These are phyloP conservation scores for Cyprinodon brontotheroides DNA, from an alignment of 2,113 vertebrate species.

Conservation along the genomic window DNA sequence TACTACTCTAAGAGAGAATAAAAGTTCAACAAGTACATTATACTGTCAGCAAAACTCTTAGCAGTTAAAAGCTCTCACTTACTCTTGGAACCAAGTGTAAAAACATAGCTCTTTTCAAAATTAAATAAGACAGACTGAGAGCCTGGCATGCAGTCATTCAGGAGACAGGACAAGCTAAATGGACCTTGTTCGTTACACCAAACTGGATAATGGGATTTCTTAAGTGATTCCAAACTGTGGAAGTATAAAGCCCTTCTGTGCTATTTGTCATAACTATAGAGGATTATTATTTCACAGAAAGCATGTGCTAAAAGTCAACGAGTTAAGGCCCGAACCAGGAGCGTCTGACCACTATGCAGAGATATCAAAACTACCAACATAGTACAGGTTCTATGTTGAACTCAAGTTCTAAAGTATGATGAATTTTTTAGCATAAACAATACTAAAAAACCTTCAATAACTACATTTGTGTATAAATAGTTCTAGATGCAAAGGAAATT, in stretches of 20 bases:
- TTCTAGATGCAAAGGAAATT: too few relatives aligned
- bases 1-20: slow-evolving; percentile 1
- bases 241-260: slow-evolving; percentile 19
- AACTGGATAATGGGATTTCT: slow-evolving; percentile 33
- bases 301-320: slow-evolving; percentile 14
- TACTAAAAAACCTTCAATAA: too few relatives aligned
- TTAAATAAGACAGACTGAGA: slow-evolving; percentile 29
- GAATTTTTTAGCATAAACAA: too few relatives aligned
- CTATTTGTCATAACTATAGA: slow-evolving; percentile 34
- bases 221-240: slow-evolving; percentile 31
- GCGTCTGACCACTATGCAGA: too few relatives aligned
- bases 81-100: slow-evolving; percentile 34
- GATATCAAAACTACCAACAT: too few relatives aligned
- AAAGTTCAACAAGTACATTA: slow-evolving; percentile 35
- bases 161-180: slow-evolving; percentile 45
- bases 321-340: slow-evolving; percentile 11
- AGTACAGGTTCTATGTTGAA: too few relatives aligned
- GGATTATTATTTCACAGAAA: slow-evolving; percentile 28
- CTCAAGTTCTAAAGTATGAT: too few relatives aligned
- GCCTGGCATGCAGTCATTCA: slow-evolving; percentile 31
- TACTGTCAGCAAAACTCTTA: slow-evolving; percentile 14
- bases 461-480: too few relatives aligned
- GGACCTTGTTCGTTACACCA: slow-evolving; percentile 51
- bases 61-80: slow-evolving; percentile 28
- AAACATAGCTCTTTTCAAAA: slow-evolving; percentile 27